Evolutionary conservation across 1,140 invertebrate species (phyloP), one percentile per base, ranked within the genome.

Genomic region (Temnothorax nylanderi): DNA sequence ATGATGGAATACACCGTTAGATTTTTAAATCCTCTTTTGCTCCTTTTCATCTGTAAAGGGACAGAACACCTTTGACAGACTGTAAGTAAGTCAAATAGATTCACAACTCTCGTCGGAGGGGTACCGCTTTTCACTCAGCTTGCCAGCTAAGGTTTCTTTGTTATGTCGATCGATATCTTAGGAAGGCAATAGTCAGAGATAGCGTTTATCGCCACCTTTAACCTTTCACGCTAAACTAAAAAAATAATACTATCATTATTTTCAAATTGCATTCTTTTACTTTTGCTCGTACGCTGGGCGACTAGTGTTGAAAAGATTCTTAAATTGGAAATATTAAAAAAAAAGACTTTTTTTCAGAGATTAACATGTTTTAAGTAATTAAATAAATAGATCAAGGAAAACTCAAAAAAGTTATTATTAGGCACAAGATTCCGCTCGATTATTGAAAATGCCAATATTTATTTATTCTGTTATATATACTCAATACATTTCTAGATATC

Each of bases 31-130:
- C 4, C 3, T 3, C n/a, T 26, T 11, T 69, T 2, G 26, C 10
- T 54, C 5, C 6, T 16, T 47, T 11, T 7, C 11, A 67, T 18
- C n/a, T 41, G 2, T 67, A 41, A 65, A 65, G 18, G 3, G 18
- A 41, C n/a, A 3, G 11, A 41, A 41, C 18, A 67, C n/a, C 10
- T 44, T 67, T 41, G 64, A 21, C 37, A 67, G 64, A 67, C 11
- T 44, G 5, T 67, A 44, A 67, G 37, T 67, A 90, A 91, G 87
- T 82, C 87, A 91, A 91, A 87, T 81, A 89, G 81, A 90, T 91
- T 90, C 86, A 65, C 78, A 85, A 34, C 78, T 90, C 85, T 90
- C 77, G 74, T 90, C 54, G 81, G 13, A 67, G 72, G 11, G 44
- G 26, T 71, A 71, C 37, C 10, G 77, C 65, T 81, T 81, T 81